A percentile compares a stretch with the other conserved stretches of the same genome.
Evolutionary conservation across 2,113 vertebrate species (phyloP).

Genomic region (Fulmarus glacialis): DNA sequence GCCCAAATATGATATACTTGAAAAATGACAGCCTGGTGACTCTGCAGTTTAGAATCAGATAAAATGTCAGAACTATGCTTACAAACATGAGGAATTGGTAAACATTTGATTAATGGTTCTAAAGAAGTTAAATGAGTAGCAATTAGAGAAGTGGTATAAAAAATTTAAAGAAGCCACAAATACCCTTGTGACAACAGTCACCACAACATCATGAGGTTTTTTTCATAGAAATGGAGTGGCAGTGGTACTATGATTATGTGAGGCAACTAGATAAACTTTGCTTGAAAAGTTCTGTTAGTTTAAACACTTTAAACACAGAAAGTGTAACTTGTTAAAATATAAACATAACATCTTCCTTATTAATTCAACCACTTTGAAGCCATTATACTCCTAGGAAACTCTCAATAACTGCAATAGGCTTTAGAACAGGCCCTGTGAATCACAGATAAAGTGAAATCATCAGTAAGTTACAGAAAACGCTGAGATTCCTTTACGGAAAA

Average conservation of each 20-base stretch:
- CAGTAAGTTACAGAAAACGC: not conserved
- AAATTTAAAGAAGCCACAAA: not conserved
- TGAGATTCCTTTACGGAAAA: not conserved
- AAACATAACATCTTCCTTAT: not conserved
- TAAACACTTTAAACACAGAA: not conserved
- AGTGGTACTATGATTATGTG: not conserved
- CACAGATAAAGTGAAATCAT: not conserved
- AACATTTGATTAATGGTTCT: not conserved
- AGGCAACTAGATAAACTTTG: not conserved
- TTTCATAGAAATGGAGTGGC: not conserved
- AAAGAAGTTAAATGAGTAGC: not conserved
- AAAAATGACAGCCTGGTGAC: not conserved
- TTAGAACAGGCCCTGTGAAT: not conserved
- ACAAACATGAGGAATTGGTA: not conserved
- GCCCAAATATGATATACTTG: not conserved
- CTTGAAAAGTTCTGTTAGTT: not conserved
- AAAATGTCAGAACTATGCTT: not conserved
- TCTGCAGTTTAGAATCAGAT: not conserved
- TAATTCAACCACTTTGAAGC: not conserved
- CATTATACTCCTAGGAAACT: not conserved
- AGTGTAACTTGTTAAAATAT: not conserved
- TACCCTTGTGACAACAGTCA: not conserved
- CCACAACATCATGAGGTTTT: not conserved
- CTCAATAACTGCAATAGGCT: not conserved
- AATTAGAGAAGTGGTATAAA: not conserved